phyloP scores from a whole-genome alignment of 2,888 invertebrate species.

The Terebella lapidaria region DNA sequence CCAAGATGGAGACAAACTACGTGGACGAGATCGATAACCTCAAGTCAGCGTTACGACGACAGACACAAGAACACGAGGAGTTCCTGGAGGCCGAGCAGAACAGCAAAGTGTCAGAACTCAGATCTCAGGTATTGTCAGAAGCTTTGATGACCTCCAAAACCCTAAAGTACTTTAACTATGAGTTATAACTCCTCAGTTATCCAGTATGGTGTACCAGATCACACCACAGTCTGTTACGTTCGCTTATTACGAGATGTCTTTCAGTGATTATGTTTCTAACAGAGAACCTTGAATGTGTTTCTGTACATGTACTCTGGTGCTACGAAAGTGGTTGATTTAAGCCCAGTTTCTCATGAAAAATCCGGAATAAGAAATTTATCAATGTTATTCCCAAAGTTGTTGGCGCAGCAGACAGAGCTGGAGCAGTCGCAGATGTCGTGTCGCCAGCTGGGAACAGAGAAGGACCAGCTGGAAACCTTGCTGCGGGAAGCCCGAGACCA shows the following conservation, averaged over 20 bases:
- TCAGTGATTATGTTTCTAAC: too few relatives aligned
- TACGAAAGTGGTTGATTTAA: too few relatives aligned
- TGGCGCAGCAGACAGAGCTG: constrained; percentile 26
- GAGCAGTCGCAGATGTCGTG: constrained; percentile 22
- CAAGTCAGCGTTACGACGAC: not conserved
- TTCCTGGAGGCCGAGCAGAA: constrained; percentile 4
- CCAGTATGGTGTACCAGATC: too few relatives aligned
- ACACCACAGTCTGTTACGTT: too few relatives aligned
- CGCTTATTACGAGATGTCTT: too few relatives aligned
- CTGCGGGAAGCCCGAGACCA: constrained; percentile 9
- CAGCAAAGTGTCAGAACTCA: constrained; percentile 5
- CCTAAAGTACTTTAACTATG: too few relatives aligned
- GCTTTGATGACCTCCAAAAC: too few relatives aligned
- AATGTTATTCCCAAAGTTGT: constrained; percentile 3
- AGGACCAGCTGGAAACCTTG: constrained; percentile 17
- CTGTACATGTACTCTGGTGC: too few relatives aligned
- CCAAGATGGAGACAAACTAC: constrained; percentile 3
- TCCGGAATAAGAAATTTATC: too few relatives aligned
- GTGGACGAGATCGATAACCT: constrained; percentile 13
- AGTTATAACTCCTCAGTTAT: too few relatives aligned
- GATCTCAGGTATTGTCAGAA: constrained; percentile 13
- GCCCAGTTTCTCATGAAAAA: too few relatives aligned
- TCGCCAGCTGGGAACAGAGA: constrained; percentile 23
- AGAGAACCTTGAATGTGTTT: too few relatives aligned
- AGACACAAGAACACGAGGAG: constrained; percentile 3